phyloP scores from a whole-genome alignment of 2,797 vertebrate genomes.

The Delichon dasypus region DNA sequence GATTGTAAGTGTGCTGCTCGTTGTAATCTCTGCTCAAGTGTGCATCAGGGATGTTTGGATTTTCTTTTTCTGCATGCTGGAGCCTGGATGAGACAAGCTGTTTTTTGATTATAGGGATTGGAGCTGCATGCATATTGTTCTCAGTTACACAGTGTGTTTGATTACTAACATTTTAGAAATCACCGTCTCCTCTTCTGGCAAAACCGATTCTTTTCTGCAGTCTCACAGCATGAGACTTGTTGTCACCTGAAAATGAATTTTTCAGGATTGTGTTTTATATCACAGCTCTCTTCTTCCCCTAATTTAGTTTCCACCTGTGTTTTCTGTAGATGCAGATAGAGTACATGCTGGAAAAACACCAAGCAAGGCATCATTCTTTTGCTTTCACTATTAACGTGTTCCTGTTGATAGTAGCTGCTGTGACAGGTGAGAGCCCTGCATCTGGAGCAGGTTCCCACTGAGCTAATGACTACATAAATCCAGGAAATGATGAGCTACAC shows the following conservation, averaged over 20 bases:
- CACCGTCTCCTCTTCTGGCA: background rate
- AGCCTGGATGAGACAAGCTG: background rate
- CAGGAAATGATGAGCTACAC: background rate
- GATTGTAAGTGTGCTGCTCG: background rate
- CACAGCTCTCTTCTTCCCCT: background rate
- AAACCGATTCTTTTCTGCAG: background rate
- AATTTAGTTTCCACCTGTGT: background rate
- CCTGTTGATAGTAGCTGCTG: background rate
- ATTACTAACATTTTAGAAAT: slow-evolving; percentile 39
- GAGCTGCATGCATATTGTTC: background rate
- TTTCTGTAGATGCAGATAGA: background rate
- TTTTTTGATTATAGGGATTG: background rate
- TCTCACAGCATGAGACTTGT: background rate
- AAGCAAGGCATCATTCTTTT: background rate
- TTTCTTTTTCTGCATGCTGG: background rate
- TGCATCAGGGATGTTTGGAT: background rate
- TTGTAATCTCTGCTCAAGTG: background rate
- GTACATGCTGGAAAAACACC: background rate
- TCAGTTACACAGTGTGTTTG: background rate
- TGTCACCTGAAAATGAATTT: background rate
- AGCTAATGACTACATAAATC: background rate
- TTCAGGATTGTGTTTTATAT: background rate
- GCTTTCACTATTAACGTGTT: background rate
- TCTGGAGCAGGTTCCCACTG: background rate
- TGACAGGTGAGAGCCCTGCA: background rate